Percentiles rank a stretch among this genome's conserved stretches.
phyloP scores from a whole-genome alignment of 1,140 invertebrate genomes.

The Sarcophaga peregrina region DNA sequence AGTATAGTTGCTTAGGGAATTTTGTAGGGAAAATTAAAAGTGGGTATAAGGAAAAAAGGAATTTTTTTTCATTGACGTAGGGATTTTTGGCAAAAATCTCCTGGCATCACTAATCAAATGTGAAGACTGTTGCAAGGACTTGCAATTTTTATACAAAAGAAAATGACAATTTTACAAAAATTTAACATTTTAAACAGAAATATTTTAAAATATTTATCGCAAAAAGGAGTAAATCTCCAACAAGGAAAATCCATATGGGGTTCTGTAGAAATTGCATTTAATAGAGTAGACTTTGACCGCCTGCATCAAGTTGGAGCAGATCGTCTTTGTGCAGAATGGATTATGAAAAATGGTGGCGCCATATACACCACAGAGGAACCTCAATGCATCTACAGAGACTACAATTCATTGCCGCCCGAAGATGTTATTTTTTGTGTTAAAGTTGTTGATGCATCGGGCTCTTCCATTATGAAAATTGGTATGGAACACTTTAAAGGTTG shows the following conservation, averaged over 20 bases:
- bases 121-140: no score
- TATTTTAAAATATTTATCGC: background rate
- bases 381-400: conserved; percentile 72
- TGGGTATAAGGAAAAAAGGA: no score
- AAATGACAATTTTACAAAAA: background rate
- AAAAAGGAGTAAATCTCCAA: background rate
- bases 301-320: conserved; percentile 56
- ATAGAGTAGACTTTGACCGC: conserved; percentile 57
- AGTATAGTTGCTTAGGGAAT: no score
- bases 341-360: conserved; percentile 80
- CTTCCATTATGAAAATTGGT: conserved; percentile 74
- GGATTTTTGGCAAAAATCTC: no score
- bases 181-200: background rate
- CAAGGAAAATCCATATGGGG: conserved; percentile 50
- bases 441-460: conserved; percentile 78
- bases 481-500: conserved; percentile 70
- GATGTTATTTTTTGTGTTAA: conserved; percentile 69
- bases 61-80: no score
- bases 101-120: no score
- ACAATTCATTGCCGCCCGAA: conserved; percentile 74
- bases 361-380: conserved; percentile 72
- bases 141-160: background rate
- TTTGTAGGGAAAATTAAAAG: no score
- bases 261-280: conserved; percentile 63
- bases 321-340: conserved; percentile 70